Base-by-base conservation (phyloP, 30 jellyfish, hydroid and myxozoan species). In the Clytia hemisphaerica region DNA sequence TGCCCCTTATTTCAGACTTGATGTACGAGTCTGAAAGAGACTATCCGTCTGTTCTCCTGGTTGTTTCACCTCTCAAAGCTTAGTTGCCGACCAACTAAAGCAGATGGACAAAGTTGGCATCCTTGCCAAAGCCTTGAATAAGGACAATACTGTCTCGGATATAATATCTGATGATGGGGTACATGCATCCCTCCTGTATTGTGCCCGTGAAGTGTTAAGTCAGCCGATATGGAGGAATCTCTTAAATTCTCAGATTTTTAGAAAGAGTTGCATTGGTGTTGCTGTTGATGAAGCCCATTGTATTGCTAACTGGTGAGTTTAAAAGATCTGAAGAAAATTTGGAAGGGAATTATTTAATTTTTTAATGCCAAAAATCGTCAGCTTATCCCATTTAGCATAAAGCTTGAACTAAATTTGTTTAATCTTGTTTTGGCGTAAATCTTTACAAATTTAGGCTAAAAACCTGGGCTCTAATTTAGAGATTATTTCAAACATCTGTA, bases 251-350 rank as follows among this genome's bases (percentile, higher is more conserved):
- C 30, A 22, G 29, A 19, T 31, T 31, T 68, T 68, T 68, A 71
- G 40, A 18, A 35, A 30, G 29, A 27, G 33, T 48, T 68, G 81
- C 45, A 29, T 28, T 45, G 37, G 46, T 68, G 40, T 66, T 16
- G 78, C 45, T 34, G 25, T 66, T 30, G 73, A 66, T 66, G 78
- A 66, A 66, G 71, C 76, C 19, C 81, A 68, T 55, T 45, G 81
- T 38, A 27, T 64, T n/a, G 77, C 45, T 64, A 62, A 64, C 40
- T 61, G 77, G 77, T 64, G 45, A 18, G 64, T 50, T 5, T 50
- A 50, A 7, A 6, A 32, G 25, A 50, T 50, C 25, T 50, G n/a
- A n/a, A n/a, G n/a, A n/a, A n/a, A n/a, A n/a, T n/a, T n/a, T n/a
- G n/a, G n/a, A n/a, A n/a, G n/a, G n/a, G n/a, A n/a, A n/a, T n/a